Percentiles rank a stretch among this genome's conserved stretches.
phyloP scores from a whole-genome alignment of 2,797 vertebrate genomes.

The Schizopygopsis malacanthus region DNA sequence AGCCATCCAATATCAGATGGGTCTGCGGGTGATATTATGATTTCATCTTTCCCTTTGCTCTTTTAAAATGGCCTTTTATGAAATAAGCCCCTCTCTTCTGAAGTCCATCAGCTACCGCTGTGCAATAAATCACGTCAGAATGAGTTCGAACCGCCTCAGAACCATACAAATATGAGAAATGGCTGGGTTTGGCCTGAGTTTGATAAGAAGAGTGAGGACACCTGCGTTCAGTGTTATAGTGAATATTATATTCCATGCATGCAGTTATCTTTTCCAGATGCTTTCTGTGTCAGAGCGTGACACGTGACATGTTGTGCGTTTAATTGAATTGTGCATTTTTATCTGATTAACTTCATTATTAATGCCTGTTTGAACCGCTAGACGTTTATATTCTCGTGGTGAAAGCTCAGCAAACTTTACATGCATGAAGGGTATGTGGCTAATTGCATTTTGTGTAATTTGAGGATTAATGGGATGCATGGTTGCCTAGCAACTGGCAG shows the following conservation, averaged over 20 bases:
- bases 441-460: slow-evolving; percentile 15
- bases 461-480: slow-evolving; percentile 14
- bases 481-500: slow-evolving; percentile 19
- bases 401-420: neutral
- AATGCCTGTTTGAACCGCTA: neutral
- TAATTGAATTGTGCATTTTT: neutral
- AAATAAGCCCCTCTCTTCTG: slow-evolving; percentile 64
- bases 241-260: neutral
- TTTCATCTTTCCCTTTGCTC: slow-evolving; percentile 58
- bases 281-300: neutral
- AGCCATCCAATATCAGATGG: neutral
- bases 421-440: neutral
- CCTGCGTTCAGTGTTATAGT: neutral
- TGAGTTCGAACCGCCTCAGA: slow-evolving; percentile 72
- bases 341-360: slow-evolving; percentile 1
- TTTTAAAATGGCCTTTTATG: slow-evolving; percentile 60
- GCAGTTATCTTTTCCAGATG: neutral
- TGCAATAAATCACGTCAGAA: slow-evolving; percentile 76
- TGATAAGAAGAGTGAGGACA: neutral
- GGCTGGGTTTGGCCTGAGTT: neutral
- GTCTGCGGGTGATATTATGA: neutral
- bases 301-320: neutral
- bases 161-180: slow-evolving; percentile 33
- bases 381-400: neutral
- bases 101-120: slow-evolving; percentile 64